Evolutionary conservation across 2,797 vertebrate genomes (phyloP), one percentile per base, ranked within the genome.

Genomic region (Antrozous pallidus): DNA sequence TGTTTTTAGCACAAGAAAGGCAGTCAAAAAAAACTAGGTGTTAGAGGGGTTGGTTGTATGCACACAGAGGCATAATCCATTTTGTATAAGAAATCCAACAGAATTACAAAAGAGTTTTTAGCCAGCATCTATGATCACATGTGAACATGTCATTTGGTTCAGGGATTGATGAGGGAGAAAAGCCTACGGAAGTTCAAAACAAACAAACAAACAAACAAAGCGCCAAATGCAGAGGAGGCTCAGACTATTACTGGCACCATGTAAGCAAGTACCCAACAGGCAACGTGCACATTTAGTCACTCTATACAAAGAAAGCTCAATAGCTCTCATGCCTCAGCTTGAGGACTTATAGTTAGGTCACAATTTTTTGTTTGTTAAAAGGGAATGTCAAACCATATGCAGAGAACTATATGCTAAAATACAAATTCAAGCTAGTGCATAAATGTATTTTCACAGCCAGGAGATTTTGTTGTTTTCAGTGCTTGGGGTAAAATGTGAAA

Each of bases 1-100:
- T 74, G 16, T 58, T 78, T 90, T 94, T 58, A 91, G 33, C 26
- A 47, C 33, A 74, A 93, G 73, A 69, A 93, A 91, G 22, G 26
- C 51, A 61, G 47, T 90, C 38, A 78, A 87, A 74, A 92, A 78
- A 40, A 71, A 71, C 0, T 47, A 31, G 28, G 33, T 33, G 16
- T 67, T 65, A 80, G 40, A 54, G 31, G 45, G 11, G 20, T 89
- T 78, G 36, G 65, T 67, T 91, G 12, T 18, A 40, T 10, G 14
- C 54, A 45, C 6, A 71, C 36, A 85, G 22, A 83, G 65, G 8
- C 28, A 56, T 9, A 67, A 83, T n/a, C 36, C 40, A 16, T 42
- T 65, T 93, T 61, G 22, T 22, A 16, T 49, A 74, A 58, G 38
- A 33, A 88, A 45, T 75, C 87, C 36, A 38, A 26, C 8, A 79